Percentiles rank a stretch among this genome's conserved stretches.
These are phyloP conservation scores for Heterotis niloticus DNA, from an alignment of 2,113 vertebrate genomes.

Conservation along the genomic window DNA sequence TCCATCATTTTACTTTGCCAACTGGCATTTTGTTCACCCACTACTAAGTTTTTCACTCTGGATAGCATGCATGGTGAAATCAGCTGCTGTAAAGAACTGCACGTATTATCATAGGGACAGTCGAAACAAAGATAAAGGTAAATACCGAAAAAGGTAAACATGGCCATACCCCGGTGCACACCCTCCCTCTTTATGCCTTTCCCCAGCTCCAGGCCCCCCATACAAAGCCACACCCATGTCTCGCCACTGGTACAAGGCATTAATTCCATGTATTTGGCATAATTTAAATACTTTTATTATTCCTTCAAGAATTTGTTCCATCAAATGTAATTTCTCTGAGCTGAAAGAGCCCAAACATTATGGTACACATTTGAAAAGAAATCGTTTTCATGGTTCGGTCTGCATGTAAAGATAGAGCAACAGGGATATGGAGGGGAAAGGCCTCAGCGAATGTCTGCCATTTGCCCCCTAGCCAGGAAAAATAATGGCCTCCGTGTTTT, in stretches of 20 bases:
- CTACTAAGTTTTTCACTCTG: too few relatives aligned
- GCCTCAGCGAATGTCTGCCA: not conserved
- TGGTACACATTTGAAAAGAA: slow-evolving; percentile 24
- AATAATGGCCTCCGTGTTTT: not conserved
- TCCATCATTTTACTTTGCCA: too few relatives aligned
- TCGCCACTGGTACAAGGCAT: not conserved
- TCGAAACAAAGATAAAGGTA: too few relatives aligned
- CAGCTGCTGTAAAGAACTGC: too few relatives aligned
- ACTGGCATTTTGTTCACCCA: too few relatives aligned
- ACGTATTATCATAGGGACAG: too few relatives aligned
- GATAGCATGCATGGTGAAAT: too few relatives aligned
- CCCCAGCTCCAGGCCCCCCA: too few relatives aligned
- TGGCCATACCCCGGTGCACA: too few relatives aligned
- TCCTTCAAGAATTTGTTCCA: slow-evolving; percentile 21
- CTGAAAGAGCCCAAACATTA: slow-evolving; percentile 6
- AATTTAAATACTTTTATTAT: slow-evolving; percentile 23
- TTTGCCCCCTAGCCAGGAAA: slow-evolving; percentile 12
- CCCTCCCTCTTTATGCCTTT: too few relatives aligned
- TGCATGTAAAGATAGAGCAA: not conserved
- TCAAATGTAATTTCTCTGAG: slow-evolving; percentile 24
- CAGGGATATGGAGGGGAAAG: slow-evolving; percentile 1
- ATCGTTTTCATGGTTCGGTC: slow-evolving; percentile 19
- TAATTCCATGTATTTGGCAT: slow-evolving; percentile 17
- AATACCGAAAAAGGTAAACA: too few relatives aligned
- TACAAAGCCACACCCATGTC: not conserved